Evolutionary conservation across 2,888 invertebrate genomes (phyloP).

Genomic region (Eurytoma adleriae): DNA sequence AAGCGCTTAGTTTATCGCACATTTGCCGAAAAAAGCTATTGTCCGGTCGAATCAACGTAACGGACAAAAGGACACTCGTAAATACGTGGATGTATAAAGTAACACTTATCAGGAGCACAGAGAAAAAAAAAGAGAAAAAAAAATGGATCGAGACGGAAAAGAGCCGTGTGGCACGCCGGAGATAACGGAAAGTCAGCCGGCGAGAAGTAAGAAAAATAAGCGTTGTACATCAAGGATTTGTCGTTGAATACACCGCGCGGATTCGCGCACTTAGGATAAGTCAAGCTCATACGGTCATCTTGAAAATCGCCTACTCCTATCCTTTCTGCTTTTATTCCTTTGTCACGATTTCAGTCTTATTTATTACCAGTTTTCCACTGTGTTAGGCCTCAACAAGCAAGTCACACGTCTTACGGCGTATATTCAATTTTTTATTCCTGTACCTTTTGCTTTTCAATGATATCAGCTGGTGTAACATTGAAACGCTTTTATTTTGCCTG

Average conservation of each 20-base stretch:
- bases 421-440: too few species aligned
- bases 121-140: neutral
- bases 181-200: constrained; percentile 31
- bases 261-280: constrained; percentile 20
- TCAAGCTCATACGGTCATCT: neutral
- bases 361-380: neutral
- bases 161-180: constrained; percentile 17
- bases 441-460: too few species aligned
- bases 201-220: constrained; percentile 39
- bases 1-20: too few species aligned
- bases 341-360: constrained; percentile 16
- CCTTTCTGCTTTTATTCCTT: neutral
- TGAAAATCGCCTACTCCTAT: neutral
- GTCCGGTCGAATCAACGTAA: too few species aligned
- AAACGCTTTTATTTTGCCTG: too few species aligned
- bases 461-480: too few species aligned
- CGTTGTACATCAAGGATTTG: constrained; percentile 38
- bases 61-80: neutral
- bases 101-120: neutral
- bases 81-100: neutral
- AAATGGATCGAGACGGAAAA: neutral
- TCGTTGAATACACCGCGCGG: constrained; percentile 26
- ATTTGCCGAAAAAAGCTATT: too few species aligned
- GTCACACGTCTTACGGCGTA: too few species aligned
- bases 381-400: too few species aligned